A percentile compares a stretch with the other conserved stretches of the same genome.
phyloP scores from a whole-genome alignment of 2,888 invertebrate species.

The Bruchidius siliquastri region DNA sequence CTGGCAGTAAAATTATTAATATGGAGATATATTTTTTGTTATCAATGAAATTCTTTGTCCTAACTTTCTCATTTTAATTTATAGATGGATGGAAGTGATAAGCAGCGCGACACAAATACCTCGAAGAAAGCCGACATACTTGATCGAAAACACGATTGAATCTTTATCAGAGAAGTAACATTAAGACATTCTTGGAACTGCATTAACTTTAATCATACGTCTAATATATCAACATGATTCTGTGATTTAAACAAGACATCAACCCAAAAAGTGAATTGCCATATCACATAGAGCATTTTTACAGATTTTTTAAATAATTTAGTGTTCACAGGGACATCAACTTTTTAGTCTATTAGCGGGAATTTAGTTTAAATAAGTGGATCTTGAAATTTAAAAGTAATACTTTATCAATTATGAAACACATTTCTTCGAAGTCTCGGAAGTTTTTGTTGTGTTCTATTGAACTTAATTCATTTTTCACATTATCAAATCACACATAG shows the following conservation, averaged over 20 bases:
- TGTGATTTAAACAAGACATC: background rate
- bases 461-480: background rate
- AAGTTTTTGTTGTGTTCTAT: too few species aligned
- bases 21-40: too few species aligned
- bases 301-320: background rate
- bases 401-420: too few species aligned
- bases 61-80: slow-evolving; percentile 9
- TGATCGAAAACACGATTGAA: slow-evolving; percentile 27
- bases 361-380: background rate
- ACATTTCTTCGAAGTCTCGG: too few species aligned
- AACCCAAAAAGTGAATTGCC: background rate
- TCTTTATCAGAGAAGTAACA: slow-evolving; percentile 36
- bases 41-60: too few species aligned
- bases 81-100: slow-evolving; percentile 52
- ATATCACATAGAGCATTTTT: background rate
- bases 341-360: background rate
- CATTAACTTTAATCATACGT: too few species aligned
- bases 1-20: too few species aligned
- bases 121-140: background rate
- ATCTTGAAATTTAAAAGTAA: too few species aligned
- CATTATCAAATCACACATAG: background rate
- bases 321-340: background rate
- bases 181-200: background rate
- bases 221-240: background rate
- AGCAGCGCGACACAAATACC: slow-evolving; percentile 64